Evolutionary conservation across 2,113 vertebrate genomes (phyloP), one percentile per base, ranked within the genome.

Genomic region (Holacanthus passer): DNA sequence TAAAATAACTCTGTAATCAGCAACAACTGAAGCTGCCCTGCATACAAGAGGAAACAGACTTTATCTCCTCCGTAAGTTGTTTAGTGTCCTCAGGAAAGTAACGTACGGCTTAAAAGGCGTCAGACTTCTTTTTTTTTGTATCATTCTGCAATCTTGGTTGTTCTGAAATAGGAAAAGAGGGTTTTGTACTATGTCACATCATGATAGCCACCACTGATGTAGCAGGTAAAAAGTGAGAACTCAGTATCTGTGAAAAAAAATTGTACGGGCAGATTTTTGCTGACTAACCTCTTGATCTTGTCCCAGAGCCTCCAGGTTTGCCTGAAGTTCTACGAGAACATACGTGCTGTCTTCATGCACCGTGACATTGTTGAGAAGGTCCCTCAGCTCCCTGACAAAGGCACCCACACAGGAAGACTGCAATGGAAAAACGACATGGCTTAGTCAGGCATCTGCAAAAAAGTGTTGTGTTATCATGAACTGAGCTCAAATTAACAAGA

Each of bases 41-140:
- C 6, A 41, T 22, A 9, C 35, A 62, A 59, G 24, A 12, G 1
- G 24, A n/a, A 55, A 31, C 11, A 0, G 2, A 8, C 4, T 77
- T 79, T 53, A 81, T 65, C 2, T 27, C 6, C 0, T 22, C 2
- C 0, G 12, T 9, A 3, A 39, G 19, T 0, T 52, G 48, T 85
- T 89, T 0, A 85, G 35, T 0, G 3, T 70, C 24, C 0, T 32
- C 19, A 91, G 8, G 65, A 86, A 91, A 0, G 0, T 0, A 0
- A 0, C 1, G 41, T 87, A 89, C 0, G 0, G 0, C 0, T 0
- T 0, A 2, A 91, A 74, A 7, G 55, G 37, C 0, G 0, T 10
- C 2, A 1, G 2, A 0, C 0, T 4, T 2, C 3, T 5, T 0
- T 0, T 13, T 2, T 0, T 0, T 0, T 0, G 0, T 45, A 0